Conservation (phyloP, 2,113 vertebrate species). For the Zingel zingel region DNA sequence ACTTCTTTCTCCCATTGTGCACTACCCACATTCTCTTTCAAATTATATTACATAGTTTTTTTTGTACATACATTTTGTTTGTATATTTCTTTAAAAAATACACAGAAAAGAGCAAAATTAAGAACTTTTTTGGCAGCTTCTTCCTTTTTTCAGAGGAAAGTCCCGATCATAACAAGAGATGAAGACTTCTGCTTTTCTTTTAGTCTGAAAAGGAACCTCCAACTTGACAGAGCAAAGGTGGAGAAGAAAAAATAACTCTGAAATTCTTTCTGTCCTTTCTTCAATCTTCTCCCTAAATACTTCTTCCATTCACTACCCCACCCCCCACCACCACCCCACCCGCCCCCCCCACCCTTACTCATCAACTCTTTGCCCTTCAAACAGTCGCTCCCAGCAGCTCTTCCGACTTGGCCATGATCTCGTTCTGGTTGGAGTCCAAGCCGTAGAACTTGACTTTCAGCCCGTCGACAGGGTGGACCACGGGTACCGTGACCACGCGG, state of each 20-base stretch:
- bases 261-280: slow-evolving; percentile 57
- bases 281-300: slow-evolving; percentile 47
- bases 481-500: slow-evolving; percentile 91
- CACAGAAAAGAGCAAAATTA: slow-evolving; percentile 80
- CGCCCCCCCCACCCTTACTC: background rate
- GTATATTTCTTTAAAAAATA: slow-evolving; percentile 80
- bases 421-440: slow-evolving; percentile 98
- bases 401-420: slow-evolving; percentile 95
- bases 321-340: background rate
- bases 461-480: slow-evolving; percentile 94
- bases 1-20: slow-evolving; percentile 64
- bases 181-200: slow-evolving; percentile 58
- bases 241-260: slow-evolving; percentile 61
- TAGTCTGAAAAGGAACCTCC: slow-evolving; percentile 69
- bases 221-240: slow-evolving; percentile 58
- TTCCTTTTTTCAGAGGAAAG: slow-evolving; percentile 70
- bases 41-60: slow-evolving; percentile 80
- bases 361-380: slow-evolving; percentile 64
- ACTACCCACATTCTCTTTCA: slow-evolving; percentile 63
- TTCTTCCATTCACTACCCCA: slow-evolving; percentile 19
- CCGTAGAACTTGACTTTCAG: slow-evolving; percentile 97
- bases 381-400: slow-evolving; percentile 93
- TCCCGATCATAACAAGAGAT: slow-evolving; percentile 60
- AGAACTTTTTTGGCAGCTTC: slow-evolving; percentile 83
- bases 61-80: slow-evolving; percentile 76